phyloP scores from a whole-genome alignment of 2,113 vertebrate species.

The Tupaia tana region DNA sequence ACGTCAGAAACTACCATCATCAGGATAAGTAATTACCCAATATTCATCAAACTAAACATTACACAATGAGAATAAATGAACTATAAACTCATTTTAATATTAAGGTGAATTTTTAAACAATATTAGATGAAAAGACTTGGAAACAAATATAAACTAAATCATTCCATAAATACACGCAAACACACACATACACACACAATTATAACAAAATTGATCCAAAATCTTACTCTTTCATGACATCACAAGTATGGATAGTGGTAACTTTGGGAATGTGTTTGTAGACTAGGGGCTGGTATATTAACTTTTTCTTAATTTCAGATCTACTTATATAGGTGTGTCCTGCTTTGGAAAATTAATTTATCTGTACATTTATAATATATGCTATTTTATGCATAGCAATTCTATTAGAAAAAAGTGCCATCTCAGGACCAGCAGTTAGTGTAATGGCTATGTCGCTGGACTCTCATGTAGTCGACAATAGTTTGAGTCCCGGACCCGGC shows the following conservation, averaged over 20 bases:
- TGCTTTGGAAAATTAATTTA: neutral
- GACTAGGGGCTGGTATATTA: neutral
- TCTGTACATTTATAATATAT: neutral
- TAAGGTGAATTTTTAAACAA: neutral
- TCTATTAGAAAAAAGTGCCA: slow-evolving; percentile 14
- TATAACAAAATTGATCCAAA: neutral
- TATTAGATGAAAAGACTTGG: neutral
- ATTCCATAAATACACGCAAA: neutral
- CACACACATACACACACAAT: neutral
- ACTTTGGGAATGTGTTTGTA: neutral
- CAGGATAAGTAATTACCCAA: neutral
- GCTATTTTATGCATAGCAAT: neutral
- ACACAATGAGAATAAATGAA: neutral
- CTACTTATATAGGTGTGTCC: neutral
- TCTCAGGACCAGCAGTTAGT: too few species aligned
- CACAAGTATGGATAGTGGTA: neutral
- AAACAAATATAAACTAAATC: neutral
- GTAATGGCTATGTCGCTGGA: too few species aligned
- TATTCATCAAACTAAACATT: slow-evolving; percentile 27
- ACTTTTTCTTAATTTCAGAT: neutral
- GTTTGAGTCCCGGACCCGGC: too few species aligned
- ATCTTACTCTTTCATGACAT: neutral
- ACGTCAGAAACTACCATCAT: neutral
- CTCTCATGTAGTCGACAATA: too few species aligned
- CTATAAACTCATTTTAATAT: neutral